phyloP scores from a whole-genome alignment of 2,113 vertebrate species.

The Charadrius vociferus region DNA sequence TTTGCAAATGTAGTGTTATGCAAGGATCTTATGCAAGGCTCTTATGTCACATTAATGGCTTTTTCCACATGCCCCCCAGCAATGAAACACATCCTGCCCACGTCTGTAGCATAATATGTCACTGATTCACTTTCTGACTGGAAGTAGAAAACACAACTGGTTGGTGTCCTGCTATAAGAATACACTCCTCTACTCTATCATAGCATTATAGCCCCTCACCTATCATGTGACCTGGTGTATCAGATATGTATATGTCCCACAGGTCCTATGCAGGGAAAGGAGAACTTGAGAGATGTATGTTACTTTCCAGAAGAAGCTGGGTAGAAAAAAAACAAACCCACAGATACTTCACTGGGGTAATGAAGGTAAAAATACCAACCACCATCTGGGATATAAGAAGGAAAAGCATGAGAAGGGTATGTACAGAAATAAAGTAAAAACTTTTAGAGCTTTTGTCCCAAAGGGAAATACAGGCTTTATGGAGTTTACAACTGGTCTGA shows the following conservation, averaged over 20 bases:
- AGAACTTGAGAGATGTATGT: neutral
- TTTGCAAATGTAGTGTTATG: neutral
- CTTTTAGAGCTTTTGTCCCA: neutral
- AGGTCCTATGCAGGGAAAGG: neutral
- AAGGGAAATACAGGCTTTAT: slow-evolving; percentile 4
- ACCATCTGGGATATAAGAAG: neutral
- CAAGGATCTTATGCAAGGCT: neutral
- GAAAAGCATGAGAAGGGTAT: neutral
- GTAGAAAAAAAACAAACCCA: neutral
- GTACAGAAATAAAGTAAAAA: neutral
- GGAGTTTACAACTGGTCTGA: slow-evolving; percentile 6
- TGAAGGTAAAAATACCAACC: neutral
- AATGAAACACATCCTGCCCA: neutral
- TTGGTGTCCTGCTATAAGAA: neutral
- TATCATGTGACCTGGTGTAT: neutral
- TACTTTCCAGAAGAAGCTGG: neutral
- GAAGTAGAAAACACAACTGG: neutral
- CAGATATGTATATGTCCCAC: neutral
- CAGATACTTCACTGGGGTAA: neutral
- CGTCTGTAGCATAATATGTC: neutral
- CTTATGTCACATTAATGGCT: neutral
- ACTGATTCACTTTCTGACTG: neutral
- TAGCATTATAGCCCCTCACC: neutral
- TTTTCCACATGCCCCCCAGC: neutral
- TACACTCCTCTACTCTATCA: neutral